Evolutionary conservation across 2,888 invertebrate genomes (phyloP), one percentile per base, ranked within the genome.

Genomic region (Phasia obesa): DNA sequence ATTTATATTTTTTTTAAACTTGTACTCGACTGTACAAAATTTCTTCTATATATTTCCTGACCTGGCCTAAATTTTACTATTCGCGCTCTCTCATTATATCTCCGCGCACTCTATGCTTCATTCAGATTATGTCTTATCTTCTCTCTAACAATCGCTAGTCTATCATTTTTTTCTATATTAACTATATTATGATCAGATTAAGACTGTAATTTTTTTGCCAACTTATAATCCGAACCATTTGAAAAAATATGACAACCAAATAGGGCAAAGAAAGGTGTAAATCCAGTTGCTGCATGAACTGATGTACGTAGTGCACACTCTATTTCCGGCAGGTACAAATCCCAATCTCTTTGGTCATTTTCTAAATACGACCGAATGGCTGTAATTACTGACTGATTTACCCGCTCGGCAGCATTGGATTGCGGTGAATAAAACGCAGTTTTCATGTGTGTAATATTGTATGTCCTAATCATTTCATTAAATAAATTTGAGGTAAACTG

Each of bases 1-100:
- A 31, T 53, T 74, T 2, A 21, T 42, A 31, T 64, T 64, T 9
- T 42, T 31, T 17, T 23, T 6, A 44, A 75, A 65, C 17, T 65
- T 25, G 15, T n/a, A n/a, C n/a, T n/a, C n/a, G 64, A 64, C 13
- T 53, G 53, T 1, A 31, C 21, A 7, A 19, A 44, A 25, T 57
- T 75, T 4, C 57, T 11, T 42, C 38, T 47, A n/a, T 62, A 73
- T 1, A 73, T 60, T 23, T 62, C 62, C 23, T 73, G 62, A 2
- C 62, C 73, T 31, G 73, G 62, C 3, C 15, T 0, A 17, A 62
- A 73, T 15, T 35, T 51, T 1, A 35, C 17, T 1, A 13, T 4
- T 11, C 74, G 15, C 2, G 62, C 55, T 3, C 59, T 23, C 11
- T 27, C 15, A 27, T 65, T 65, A 21, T 65, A 60, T 15, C 42